A percentile compares a stretch with the other conserved stretches of the same genome.
Conservation (phyloP, 2,888 invertebrate species). For the Tenthredo distinguenda region DNA sequence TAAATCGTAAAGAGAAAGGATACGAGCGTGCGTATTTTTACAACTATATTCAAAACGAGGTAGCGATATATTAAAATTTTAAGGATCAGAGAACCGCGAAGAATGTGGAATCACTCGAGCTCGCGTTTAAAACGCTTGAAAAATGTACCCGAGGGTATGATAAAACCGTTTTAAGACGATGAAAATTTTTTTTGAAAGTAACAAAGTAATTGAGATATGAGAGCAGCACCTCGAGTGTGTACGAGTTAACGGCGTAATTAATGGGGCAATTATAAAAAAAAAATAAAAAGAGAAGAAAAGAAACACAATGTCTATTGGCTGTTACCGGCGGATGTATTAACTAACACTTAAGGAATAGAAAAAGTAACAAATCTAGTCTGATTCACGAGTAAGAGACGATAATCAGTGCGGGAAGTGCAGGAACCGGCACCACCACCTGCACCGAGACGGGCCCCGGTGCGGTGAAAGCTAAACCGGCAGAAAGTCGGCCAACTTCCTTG, state of each 20-base stretch:
- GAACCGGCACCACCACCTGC: slow-evolving; percentile 70
- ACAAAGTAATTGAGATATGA: not conserved
- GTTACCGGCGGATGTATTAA: slow-evolving; percentile 29
- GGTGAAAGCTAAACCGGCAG: slow-evolving; percentile 72
- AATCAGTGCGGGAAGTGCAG: slow-evolving; percentile 77
- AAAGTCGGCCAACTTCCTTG: slow-evolving; percentile 70
- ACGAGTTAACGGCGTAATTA: slow-evolving; percentile 61
- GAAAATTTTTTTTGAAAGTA: not conserved
- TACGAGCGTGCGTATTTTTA: not conserved
- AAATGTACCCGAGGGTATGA: not conserved
- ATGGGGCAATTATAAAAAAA: slow-evolving; percentile 59
- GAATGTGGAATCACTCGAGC: not conserved
- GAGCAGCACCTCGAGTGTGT: not conserved
- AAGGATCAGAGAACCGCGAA: not conserved
- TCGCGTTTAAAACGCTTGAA: not conserved
- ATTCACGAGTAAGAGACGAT: slow-evolving; percentile 63
- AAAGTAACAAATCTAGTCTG: slow-evolving; percentile 54
- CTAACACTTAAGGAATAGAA: slow-evolving; percentile 32
- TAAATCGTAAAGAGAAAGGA: not conserved
- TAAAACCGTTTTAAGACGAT: not conserved
- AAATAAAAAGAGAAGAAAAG: slow-evolving; percentile 26
- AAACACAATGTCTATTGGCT: slow-evolving; percentile 18
- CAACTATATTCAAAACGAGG: not conserved
- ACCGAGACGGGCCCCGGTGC: slow-evolving; percentile 69
- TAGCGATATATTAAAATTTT: not conserved